Conservation (phyloP, 2,113 vertebrate species). For the Motacilla alba region DNA sequence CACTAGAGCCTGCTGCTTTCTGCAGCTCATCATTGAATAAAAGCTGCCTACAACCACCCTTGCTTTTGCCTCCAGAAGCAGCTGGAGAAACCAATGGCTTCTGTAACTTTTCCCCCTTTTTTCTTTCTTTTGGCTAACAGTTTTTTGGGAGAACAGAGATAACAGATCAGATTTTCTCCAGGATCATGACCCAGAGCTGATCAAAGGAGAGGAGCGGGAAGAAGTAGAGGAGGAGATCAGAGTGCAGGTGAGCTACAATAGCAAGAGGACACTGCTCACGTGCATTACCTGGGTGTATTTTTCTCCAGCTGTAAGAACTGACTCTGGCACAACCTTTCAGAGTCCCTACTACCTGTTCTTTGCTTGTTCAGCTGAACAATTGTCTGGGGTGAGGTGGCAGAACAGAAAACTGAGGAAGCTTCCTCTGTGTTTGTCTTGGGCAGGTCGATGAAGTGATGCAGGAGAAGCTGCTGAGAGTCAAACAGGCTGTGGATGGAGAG, state of each 20-base stretch:
- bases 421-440: neutral
- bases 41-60: neutral
- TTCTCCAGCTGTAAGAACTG: neutral
- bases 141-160: slow-evolving; percentile 78
- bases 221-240: slow-evolving; percentile 84
- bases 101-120: neutral
- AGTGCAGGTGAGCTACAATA: slow-evolving; percentile 73
- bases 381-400: neutral
- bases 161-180: slow-evolving; percentile 76
- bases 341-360: neutral
- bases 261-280: neutral
- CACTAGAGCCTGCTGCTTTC: neutral
- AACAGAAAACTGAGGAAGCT: neutral
- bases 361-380: neutral
- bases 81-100: neutral
- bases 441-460: slow-evolving; percentile 86
- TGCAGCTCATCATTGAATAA: neutral
- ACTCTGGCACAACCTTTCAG: neutral
- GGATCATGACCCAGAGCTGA: slow-evolving; percentile 76
- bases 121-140: slow-evolving; percentile 58
- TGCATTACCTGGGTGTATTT: neutral
- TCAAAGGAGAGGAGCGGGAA: slow-evolving; percentile 76
- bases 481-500: slow-evolving; percentile 75
- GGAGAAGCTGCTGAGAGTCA: slow-evolving; percentile 79
- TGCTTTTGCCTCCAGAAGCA: neutral